These are phyloP conservation scores for Rhipidura dahli DNA, from an alignment of 2,113 vertebrate species.

Conservation along the genomic window DNA sequence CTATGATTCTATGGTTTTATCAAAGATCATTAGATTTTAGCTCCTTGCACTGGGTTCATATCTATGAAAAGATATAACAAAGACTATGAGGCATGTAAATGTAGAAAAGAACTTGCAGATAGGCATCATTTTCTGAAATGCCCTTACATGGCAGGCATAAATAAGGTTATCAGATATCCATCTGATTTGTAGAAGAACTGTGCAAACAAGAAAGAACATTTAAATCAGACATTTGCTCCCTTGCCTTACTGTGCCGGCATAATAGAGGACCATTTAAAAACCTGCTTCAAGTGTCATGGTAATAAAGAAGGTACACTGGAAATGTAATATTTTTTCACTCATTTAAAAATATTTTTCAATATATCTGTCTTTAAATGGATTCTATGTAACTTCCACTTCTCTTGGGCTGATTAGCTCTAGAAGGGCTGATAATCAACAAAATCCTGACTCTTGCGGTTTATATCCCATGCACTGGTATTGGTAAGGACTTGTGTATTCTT, in stretches of 20 bases:
- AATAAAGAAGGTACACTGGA: neutral
- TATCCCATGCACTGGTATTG: neutral
- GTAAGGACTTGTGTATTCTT: neutral
- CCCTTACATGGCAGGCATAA: neutral
- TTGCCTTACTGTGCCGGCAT: neutral
- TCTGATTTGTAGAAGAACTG: neutral
- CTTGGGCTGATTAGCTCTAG: neutral
- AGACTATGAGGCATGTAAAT: neutral
- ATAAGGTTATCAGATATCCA: neutral
- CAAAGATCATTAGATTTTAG: neutral
- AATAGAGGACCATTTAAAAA: neutral
- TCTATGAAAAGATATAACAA: neutral
- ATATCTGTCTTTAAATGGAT: neutral
- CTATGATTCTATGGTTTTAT: neutral
- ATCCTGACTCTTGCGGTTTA: neutral
- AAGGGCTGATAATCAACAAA: neutral
- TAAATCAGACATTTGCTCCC: neutral
- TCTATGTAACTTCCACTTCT: neutral
- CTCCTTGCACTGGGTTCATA: neutral
- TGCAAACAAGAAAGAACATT: neutral
- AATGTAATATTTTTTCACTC: neutral
- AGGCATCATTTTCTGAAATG: neutral
- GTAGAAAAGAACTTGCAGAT: neutral
- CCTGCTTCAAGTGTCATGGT: neutral
- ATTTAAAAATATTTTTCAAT: neutral